Evolutionary conservation across 1,140 invertebrate genomes (phyloP), one percentile per base, ranked within the genome.

Genomic region (Colletes gigas): DNA sequence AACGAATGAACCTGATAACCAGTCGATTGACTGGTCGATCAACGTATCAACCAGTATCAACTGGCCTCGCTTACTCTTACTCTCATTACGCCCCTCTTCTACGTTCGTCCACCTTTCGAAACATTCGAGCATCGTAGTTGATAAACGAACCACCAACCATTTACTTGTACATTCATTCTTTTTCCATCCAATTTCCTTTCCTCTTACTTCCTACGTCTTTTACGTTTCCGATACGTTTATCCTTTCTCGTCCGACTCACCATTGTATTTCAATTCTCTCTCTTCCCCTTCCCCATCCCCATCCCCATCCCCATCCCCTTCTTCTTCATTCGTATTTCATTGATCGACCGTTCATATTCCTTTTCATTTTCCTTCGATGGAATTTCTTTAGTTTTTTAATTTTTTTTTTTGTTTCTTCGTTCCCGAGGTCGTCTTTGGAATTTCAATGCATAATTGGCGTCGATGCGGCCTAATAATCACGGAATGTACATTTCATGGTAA

Each of bases 381-480:
- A 59, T 67, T 52, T 52, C 50, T n/a, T 14, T 1, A 41, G 30
- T 67, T 41, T 52, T 60, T 30, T 17, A 15, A 4, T 57, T 69
- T 70, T 41, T 21, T 30, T 21, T 30, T 30, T 30, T 30, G 19
- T 47, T 78, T 41, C 12, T 66, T 15, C n/a, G 4, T 47, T 39
- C 14, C n/a, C 59, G 39, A 73, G 52, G 52, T 73, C 52, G 67
- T 84, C 73, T 71, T 68, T 41, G 52, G 44, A 77, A 85, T 85
- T 68, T 60, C 39, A 74, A 69, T 69, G 62, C 52, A 44, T 63
- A 79, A 54, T 73, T 57, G 21, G 63, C 10, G 39, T 68, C 83
- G 78, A 80, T 39, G 55, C 57, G 78, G 60, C 65, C 74, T 84
- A 41, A 63, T 84, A 80, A 81, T 68, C 78, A 63, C 44, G 39